Percentiles rank a stretch among this genome's conserved stretches.
Conservation (phyloP, 2,797 vertebrate species). For the Ciconia nigra region DNA sequence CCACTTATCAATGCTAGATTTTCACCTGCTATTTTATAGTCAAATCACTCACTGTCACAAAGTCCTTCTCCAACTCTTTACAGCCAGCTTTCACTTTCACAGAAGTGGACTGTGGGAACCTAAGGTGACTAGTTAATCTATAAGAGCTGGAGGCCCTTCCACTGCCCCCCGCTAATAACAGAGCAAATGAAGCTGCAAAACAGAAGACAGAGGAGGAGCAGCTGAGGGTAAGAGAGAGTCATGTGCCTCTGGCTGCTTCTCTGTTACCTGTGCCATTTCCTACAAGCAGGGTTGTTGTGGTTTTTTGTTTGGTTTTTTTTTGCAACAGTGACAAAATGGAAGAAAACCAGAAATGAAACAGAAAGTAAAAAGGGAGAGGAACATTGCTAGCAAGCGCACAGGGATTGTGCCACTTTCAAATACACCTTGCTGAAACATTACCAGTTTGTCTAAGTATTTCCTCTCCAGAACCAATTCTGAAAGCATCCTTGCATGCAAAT, state of each 20-base stretch:
- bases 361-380: background rate
- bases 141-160: background rate
- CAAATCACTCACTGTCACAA: background rate
- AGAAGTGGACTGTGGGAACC: background rate
- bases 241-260: background rate
- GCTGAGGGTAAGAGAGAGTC: background rate
- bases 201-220: background rate
- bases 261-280: background rate
- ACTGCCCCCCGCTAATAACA: background rate
- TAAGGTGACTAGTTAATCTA: background rate
- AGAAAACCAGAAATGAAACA: background rate
- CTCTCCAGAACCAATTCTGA: background rate
- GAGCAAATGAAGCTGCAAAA: background rate
- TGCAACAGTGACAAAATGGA: background rate
- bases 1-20: background rate
- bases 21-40: background rate
- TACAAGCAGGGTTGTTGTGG: background rate
- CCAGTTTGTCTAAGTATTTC: background rate
- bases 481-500: background rate
- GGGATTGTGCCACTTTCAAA: accelerated
- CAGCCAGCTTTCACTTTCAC: background rate
- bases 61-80: background rate
- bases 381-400: accelerated
- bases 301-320: too few relatives aligned
- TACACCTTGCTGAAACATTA: background rate